These are phyloP conservation scores for Pimephales promelas DNA, from an alignment of 2,113 vertebrate species.

Conservation along the genomic window DNA sequence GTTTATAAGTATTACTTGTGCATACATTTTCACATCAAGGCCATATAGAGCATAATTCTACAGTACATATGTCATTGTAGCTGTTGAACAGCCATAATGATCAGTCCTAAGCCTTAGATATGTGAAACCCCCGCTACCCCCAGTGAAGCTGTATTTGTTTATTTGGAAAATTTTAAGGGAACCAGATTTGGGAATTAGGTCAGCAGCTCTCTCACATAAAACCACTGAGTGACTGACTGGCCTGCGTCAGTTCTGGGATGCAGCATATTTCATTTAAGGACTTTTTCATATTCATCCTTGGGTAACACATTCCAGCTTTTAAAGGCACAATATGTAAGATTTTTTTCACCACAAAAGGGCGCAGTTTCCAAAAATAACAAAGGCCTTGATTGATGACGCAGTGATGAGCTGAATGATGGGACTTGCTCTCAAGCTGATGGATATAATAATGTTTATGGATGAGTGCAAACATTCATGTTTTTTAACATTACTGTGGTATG, in stretches of 20 bases:
- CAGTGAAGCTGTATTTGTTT: conserved; percentile 5
- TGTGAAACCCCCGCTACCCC: neutral
- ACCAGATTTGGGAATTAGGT: conserved; percentile 78
- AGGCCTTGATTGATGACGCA: no score
- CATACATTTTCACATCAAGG: neutral
- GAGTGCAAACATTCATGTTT: no score
- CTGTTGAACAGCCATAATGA: neutral
- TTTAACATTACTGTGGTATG: no score
- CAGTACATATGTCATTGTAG: neutral
- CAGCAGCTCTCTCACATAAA: conserved; percentile 69
- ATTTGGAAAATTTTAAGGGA: conserved; percentile 66
- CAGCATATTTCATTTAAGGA: conserved; percentile 15
- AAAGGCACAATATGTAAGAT: no score
- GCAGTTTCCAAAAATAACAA: no score
- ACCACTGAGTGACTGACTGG: conserved; percentile 39
- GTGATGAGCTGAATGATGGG: no score
- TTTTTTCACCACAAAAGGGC: no score
- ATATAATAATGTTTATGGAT: no score
- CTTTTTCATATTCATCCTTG: conserved; percentile 23
- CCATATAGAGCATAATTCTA: neutral
- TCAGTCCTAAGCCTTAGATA: neutral
- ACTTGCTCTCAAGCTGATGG: no score
- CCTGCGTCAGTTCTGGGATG: neutral
- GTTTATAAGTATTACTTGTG: neutral
- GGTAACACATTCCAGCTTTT: conserved; percentile 34